A percentile compares a stretch with the other conserved stretches of the same genome.
These are phyloP conservation scores for Galleria mellonella DNA, from an alignment of 1,140 invertebrate genomes.

Conservation along the genomic window DNA sequence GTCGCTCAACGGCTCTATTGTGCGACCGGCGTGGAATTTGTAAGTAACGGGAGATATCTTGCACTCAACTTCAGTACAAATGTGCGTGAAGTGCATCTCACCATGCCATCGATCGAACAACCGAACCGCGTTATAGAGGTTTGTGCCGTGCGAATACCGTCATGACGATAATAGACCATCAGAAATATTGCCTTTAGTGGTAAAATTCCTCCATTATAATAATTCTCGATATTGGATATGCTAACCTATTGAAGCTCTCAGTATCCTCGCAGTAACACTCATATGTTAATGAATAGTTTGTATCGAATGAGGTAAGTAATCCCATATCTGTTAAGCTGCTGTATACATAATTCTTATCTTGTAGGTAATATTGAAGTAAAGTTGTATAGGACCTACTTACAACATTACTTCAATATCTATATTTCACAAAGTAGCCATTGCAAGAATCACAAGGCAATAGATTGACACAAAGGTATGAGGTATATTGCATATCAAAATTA, in stretches of 20 bases:
- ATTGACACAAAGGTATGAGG: too few species aligned
- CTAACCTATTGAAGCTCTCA: too few species aligned
- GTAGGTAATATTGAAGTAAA: too few species aligned
- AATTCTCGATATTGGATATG: too few species aligned
- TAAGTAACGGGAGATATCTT: constrained; percentile 48
- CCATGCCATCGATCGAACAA: constrained; percentile 23
- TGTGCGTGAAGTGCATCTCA: constrained; percentile 40
- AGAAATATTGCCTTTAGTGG: constrained; percentile 1
- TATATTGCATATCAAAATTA: too few species aligned
- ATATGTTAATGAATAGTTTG: not conserved
- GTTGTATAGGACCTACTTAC: too few species aligned
- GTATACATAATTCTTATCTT: too few species aligned
- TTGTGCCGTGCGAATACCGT: constrained; percentile 1
- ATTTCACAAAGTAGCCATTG: too few species aligned
- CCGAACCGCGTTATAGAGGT: constrained; percentile 3
- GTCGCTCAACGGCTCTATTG: constrained; percentile 35
- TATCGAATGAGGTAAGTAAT: not conserved
- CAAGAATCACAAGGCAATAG: too few species aligned
- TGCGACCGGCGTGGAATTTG: constrained; percentile 34
- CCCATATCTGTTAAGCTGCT: too few species aligned
- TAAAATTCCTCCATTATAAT: not conserved
- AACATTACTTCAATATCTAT: too few species aligned
- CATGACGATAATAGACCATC: not conserved
- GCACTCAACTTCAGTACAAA: constrained; percentile 30
- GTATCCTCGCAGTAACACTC: too few species aligned